These are phyloP conservation scores for Bostrychus sinensis DNA, from an alignment of 2,113 vertebrate genomes.

Conservation along the genomic window DNA sequence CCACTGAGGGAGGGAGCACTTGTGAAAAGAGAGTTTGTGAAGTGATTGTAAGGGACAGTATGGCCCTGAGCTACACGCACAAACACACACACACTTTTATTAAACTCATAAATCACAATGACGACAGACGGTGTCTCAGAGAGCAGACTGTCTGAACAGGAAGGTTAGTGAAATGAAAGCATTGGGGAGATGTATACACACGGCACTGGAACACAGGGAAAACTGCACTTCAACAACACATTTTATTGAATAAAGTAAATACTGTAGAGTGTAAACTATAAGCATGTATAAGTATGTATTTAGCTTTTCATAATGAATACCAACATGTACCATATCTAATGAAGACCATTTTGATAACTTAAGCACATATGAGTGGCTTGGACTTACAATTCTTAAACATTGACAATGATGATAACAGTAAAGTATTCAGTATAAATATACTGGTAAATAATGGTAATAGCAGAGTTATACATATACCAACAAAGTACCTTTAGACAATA, in stretches of 20 bases:
- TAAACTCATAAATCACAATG: slow-evolving; percentile 79
- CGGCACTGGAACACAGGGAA: slow-evolving; percentile 33
- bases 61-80: slow-evolving; percentile 68
- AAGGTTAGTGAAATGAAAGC: slow-evolving; percentile 72
- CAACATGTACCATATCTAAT: slow-evolving; percentile 1
- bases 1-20: slow-evolving; percentile 55
- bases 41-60: slow-evolving; percentile 76
- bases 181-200: slow-evolving; percentile 31
- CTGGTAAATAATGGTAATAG: neutral
- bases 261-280: neutral
- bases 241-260: neutral
- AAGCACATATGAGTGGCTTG: neutral
- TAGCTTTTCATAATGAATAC: slow-evolving; percentile 3
- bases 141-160: slow-evolving; percentile 71
- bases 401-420: slow-evolving; percentile 1
- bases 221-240: slow-evolving; percentile 15
- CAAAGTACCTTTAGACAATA: slow-evolving; percentile 1
- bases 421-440: neutral
- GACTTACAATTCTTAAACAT: no score
- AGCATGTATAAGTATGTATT: neutral
- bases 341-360: neutral
- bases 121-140: slow-evolving; percentile 69
- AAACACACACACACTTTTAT: slow-evolving; percentile 68
- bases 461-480: neutral
- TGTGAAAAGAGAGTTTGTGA: slow-evolving; percentile 69